Percentiles rank a stretch among this genome's conserved stretches.
These are phyloP conservation scores for Cataglyphis livida DNA, from an alignment of 2,888 invertebrate genomes.

Conservation along the genomic window DNA sequence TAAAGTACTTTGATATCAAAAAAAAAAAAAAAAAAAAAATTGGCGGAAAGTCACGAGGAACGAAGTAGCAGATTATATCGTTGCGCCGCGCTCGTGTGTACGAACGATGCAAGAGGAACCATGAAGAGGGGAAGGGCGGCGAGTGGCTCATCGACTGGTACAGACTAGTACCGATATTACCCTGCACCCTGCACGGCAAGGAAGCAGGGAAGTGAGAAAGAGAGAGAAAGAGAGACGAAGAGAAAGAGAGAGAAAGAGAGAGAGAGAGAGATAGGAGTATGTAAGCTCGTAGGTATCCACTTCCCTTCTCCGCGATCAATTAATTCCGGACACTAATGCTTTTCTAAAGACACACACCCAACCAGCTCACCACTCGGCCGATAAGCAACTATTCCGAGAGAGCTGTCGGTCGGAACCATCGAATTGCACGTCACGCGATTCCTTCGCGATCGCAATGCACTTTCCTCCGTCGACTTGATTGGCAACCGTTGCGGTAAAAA, in stretches of 20 bases:
- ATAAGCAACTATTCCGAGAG: slow-evolving; percentile 75
- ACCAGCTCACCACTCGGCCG: slow-evolving; percentile 70
- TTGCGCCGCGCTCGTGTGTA: slow-evolving; percentile 77
- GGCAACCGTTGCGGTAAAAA: slow-evolving; percentile 43
- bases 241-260: slow-evolving; percentile 15
- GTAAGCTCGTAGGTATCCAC: slow-evolving; percentile 82
- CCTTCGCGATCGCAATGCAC: slow-evolving; percentile 67
- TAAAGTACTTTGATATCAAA: slow-evolving; percentile 64
- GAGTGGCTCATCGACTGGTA: slow-evolving; percentile 83
- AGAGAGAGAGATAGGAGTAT: slow-evolving; percentile 73
- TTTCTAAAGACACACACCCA: slow-evolving; percentile 81
- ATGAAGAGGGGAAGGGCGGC: slow-evolving; percentile 71
- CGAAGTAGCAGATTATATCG: slow-evolving; percentile 80
- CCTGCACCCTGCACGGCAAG: slow-evolving; percentile 75
- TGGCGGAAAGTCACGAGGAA: slow-evolving; percentile 67
- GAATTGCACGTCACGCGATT: slow-evolving; percentile 80
- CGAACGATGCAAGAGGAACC: slow-evolving; percentile 77
- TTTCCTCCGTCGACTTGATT: slow-evolving; percentile 67
- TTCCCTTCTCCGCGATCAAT: slow-evolving; percentile 83
- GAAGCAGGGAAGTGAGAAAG: slow-evolving; percentile 67
- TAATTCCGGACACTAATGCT: slow-evolving; percentile 84
- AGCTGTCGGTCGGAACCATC: slow-evolving; percentile 74
- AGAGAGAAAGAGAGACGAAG: slow-evolving; percentile 38
- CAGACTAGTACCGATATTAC: slow-evolving; percentile 85
- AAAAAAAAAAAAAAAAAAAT: slow-evolving; percentile 51